Conservation (phyloP, 1,140 invertebrate genomes). For the Ips nitidus region DNA sequence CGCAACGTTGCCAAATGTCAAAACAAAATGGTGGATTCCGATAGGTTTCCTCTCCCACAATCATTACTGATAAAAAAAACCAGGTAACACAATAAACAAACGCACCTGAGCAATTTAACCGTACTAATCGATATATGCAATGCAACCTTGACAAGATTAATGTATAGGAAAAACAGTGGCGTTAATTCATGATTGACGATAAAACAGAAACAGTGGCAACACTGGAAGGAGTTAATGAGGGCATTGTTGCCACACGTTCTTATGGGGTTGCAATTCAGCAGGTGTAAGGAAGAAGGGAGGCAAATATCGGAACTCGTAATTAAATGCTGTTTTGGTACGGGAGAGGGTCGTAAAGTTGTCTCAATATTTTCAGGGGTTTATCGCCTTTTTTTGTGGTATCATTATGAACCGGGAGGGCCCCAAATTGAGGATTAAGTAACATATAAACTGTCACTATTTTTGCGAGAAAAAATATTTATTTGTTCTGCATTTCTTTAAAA, state of each 20-base stretch:
- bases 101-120: too few relatives aligned
- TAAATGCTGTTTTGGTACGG: slow-evolving; percentile 14
- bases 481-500: neutral
- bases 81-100: too few relatives aligned
- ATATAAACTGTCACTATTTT: neutral
- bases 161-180: too few relatives aligned
- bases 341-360: slow-evolving; percentile 10
- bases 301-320: slow-evolving; percentile 32
- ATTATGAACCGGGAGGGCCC: neutral
- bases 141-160: too few relatives aligned
- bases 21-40: neutral
- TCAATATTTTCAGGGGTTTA: slow-evolving; percentile 1
- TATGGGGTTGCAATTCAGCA: slow-evolving; percentile 31
- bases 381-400: neutral
- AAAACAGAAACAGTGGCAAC: slow-evolving; percentile 9
- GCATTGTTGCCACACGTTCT: slow-evolving; percentile 31
- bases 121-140: too few relatives aligned
- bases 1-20: slow-evolving; percentile 4
- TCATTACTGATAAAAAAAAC: too few relatives aligned
- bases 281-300: slow-evolving; percentile 32
- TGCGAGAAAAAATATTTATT: neutral
- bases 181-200: too few relatives aligned
- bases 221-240: slow-evolving; percentile 11
- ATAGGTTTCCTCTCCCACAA: neutral
- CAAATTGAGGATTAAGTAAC: neutral